Evolutionary conservation across 2,113 vertebrate species (phyloP), one percentile per base, ranked within the genome.

Genomic region (Neolamprologus ventralis): DNA sequence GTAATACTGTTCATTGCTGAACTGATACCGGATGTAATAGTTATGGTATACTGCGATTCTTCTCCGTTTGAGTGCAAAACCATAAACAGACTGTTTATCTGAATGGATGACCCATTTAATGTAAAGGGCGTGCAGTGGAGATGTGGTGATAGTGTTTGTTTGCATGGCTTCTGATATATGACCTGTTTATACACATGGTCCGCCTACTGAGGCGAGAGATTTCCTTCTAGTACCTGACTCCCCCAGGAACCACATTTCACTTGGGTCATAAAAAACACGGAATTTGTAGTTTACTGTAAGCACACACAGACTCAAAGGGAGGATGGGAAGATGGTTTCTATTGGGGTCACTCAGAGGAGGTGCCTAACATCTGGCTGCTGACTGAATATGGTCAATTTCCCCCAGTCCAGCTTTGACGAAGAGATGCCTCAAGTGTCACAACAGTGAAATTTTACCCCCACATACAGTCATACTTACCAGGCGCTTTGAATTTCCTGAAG

Each of bases 401-500:
- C 68, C 57, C 11, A 0, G 58, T 5, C 51, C 54, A 73, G 60
- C 81, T 94, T 93, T 73, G 33, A 60, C 60, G 60, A 93, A 91
- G 84, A 11, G 7, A 71, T 68, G 89, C 54, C 81, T 93, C 89
- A 93, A 47, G 31, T 65, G 75, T 2, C 16, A 47, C 87, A 58
- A 45, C n/a, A 80, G 85, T 82, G 83, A 91, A 81, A 78, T 37
- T 89, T 85, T 75, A 92, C 89, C 88, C 75, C 7, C 21, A 73
- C 26, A 11, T 6, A 16, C 57, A 51, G 57, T 51, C 21, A 54
- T 12, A 83, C 94, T 83, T 85, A 99, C 98, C 98, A 93, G 99
- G 99, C 26, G 98, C 96, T 96, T 98, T 99, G 94, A 97, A 99
- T 21, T 95, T 92, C 84, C 98, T 97, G 94, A 99, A 99, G 95